Percentiles rank a stretch among this genome's conserved stretches.
These are phyloP conservation scores for Calliphora vicina DNA, from an alignment of 1,140 invertebrate genomes.

Conservation along the genomic window DNA sequence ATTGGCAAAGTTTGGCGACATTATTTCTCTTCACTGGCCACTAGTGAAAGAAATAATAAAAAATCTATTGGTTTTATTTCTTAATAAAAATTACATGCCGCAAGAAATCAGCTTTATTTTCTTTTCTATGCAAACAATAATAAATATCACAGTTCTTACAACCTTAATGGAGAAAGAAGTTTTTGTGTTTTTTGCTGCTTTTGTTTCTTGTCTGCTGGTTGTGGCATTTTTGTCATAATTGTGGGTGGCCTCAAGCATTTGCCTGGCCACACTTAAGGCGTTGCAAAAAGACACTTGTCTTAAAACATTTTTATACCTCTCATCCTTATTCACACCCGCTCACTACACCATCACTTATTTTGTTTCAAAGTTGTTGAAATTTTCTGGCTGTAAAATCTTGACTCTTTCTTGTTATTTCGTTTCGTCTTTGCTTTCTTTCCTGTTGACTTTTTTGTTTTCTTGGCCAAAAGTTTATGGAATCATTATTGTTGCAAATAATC, in stretches of 20 bases:
- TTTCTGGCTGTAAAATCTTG: not conserved
- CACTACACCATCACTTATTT: not conserved
- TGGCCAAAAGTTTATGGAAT: constrained; percentile 21
- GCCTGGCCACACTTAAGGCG: constrained; percentile 36
- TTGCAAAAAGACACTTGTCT: constrained; percentile 38
- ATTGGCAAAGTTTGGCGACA: not conserved
- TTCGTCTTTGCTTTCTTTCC: not conserved
- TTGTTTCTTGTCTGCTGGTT: not conserved
- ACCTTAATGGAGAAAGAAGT: not conserved
- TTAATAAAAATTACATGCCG: not conserved
- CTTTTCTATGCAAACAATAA: not conserved
- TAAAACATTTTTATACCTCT: not conserved
- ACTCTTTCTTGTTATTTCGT: not conserved
- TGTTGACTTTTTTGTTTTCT: not conserved
- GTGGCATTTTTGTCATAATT: constrained; percentile 27
- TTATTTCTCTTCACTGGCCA: not conserved
- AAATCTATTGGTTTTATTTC: not conserved
- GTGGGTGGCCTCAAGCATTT: constrained; percentile 36
- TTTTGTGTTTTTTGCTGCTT: not conserved
- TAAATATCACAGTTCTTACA: not conserved
- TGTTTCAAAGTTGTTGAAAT: not conserved
- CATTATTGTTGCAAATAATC: constrained; percentile 17
- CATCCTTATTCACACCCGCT: too few relatives aligned
- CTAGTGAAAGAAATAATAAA: not conserved
- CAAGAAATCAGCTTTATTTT: not conserved